Base-by-base conservation (phyloP, 2,888 invertebrate genomes). In the Drosophila paramelanica region DNA sequence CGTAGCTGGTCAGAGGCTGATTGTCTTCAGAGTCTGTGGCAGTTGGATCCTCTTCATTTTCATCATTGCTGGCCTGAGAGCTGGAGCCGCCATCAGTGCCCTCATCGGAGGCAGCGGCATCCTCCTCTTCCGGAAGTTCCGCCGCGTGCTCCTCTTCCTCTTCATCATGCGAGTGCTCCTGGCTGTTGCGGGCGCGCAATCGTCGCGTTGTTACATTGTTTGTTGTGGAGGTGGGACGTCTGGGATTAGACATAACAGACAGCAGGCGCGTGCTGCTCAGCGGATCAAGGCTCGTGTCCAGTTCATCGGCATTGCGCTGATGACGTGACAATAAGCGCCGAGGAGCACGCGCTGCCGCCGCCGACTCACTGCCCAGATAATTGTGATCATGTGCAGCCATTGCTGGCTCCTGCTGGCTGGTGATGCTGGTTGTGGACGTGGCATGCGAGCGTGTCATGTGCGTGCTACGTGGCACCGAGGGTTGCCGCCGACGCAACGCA, bases 1-100 rank as follows among this genome's bases (percentile, higher is more conserved):
- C 91, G 70, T 90, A 91, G 56, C 89, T 94, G 25, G 93, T 94
- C 67, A 94, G 72, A 50, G 92, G 91, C 77, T 92, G 92, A 88
- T 93, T 91, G 81, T 92, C 92, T 62, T 92, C 92, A 1, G 92
- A 92, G 59, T 92, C 92, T 31, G 91, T 89, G 57, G 88, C 89
- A 66, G 91, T 86, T 41, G 85, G 84, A 50, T 88, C 79, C 17
- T 79, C 72, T 20, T 83, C 77, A 5, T 79, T 72, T 1, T 73
- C 82, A 6, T 58, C 65, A 7, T 76, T 73, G 52, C 56, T 72
- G 39, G 42, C 56, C 13, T 87, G 79, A 5, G 81, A 74, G 36
- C 87, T 91, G 8, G 91, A 90, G 13, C 90, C 90, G 3, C 91
- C 92, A 62, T 90, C 91, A 7, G 92, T 92, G 51, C 91, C 91